Evolutionary conservation across 2,888 invertebrate genomes (phyloP).

Genomic region (Scrobipalpa costella): DNA sequence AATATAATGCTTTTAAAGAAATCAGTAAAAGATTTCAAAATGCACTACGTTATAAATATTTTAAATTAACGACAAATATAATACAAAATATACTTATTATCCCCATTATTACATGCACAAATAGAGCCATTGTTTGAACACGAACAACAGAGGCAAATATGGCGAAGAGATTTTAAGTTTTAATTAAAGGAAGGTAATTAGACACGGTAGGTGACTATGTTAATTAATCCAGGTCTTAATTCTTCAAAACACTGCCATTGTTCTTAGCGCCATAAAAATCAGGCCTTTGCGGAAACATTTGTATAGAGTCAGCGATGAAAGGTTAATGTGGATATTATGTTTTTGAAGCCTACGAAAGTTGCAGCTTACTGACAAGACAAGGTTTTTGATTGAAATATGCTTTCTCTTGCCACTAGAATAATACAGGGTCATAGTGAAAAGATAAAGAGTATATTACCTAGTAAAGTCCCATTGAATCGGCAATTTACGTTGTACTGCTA

Average conservation of each 20-base stretch:
- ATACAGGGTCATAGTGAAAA: too few species aligned
- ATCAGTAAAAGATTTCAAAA: too few species aligned
- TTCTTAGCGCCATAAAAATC: conserved; percentile 67
- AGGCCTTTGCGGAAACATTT: conserved; percentile 43
- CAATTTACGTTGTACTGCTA: too few species aligned
- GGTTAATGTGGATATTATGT: conserved; percentile 26
- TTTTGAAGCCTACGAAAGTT: too few species aligned
- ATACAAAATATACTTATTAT: too few species aligned
- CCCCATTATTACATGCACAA: too few species aligned
- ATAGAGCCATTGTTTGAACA: conserved; percentile 11
- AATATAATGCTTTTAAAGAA: too few species aligned
- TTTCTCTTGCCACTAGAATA: too few species aligned
- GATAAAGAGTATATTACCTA: too few species aligned
- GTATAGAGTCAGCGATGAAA: conserved; percentile 38
- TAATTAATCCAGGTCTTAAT: conserved; percentile 77
- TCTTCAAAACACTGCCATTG: conserved; percentile 74
- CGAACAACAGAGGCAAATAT: conserved; percentile 64
- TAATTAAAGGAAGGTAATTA: conserved; percentile 76
- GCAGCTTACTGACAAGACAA: not conserved
- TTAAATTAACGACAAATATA: not conserved
- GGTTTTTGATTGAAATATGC: too few species aligned
- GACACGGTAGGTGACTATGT: conserved; percentile 72
- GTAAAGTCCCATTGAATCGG: too few species aligned
- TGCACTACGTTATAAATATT: too few species aligned
- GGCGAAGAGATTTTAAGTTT: conserved; percentile 67